Evolutionary conservation across 2,888 invertebrate genomes (phyloP), one percentile per base, ranked within the genome.

Genomic region (Resseliella maxima): DNA sequence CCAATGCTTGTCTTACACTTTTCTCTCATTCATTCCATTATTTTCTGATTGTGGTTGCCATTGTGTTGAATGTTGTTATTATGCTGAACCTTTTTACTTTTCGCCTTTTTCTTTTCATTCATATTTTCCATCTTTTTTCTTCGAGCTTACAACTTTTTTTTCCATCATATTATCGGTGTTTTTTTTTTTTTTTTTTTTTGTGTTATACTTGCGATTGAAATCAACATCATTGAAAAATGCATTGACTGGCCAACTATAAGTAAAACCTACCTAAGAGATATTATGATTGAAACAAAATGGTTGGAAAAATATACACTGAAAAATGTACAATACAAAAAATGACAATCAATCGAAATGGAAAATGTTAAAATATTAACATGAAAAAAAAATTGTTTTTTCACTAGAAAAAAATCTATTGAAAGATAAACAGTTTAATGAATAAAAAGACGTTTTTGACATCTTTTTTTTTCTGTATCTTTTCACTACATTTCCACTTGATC

Each of bases 81-180:
- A 35, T 31, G 31, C 72, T 72, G 72, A 72, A 72, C 35, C 72
- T 72, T 72, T 72, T 72, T 27, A 8, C 27, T 24, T 12, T 15
- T 18, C 18, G 12, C 18, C 50, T 18, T 50, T 50, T 59, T 27
- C 27, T 27, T 27, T 59, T 72, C 72, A 2, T 31, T 72, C 72
- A 18, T 15, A 72, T 72, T 72, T 72, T 72, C 72, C 72, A 72
- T 72, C 31, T 72, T 31, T 35, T 72, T 72, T 12, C 31, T 31
- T 72, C 15, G 15, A 72, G 10, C 72, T 72, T 72, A n/a, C n/a
- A n/a, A n/a, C n/a, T 50, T 59, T 27, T 12, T 27, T 27, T 59
- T 72, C 72, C 0, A 12, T 72, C 72, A 18, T 15, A 72, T 72
- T 72, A 31, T 72, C 72, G 31, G 31, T 72, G 31, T 72, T 31